Conservation (phyloP, 2,888 invertebrate genomes). For the Holacanthella duospinosa region DNA sequence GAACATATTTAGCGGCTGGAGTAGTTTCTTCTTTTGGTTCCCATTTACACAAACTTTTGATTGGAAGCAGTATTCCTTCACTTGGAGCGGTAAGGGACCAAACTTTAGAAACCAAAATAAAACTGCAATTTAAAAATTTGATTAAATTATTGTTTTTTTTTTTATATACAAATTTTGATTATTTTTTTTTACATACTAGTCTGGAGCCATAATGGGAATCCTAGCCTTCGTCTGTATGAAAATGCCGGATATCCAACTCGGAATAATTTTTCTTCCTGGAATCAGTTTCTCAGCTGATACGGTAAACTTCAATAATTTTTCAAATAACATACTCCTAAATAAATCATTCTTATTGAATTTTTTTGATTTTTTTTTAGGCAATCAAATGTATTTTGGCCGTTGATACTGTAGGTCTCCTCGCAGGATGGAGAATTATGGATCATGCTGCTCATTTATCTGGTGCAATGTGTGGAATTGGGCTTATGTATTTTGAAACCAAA, state of each 20-base stretch:
- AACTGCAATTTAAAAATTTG: too few species aligned
- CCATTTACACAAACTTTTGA: conserved; percentile 63
- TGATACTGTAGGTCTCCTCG: conserved; percentile 69
- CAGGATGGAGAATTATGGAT: conserved; percentile 87
- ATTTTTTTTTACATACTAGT: conserved; percentile 51
- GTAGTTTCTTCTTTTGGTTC: conserved; percentile 77
- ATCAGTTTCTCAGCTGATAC: conserved; percentile 75
- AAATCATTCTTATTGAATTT: too few species aligned
- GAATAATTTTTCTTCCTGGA: conserved; percentile 80
- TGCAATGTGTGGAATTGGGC: conserved; percentile 80
- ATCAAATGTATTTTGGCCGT: conserved; percentile 74
- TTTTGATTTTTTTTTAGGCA: conserved; percentile 50
- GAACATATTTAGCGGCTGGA: conserved; percentile 78
- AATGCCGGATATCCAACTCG: conserved; percentile 77
- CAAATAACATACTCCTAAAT: background rate
- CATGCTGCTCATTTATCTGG: conserved; percentile 99
- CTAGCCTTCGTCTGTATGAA: conserved; percentile 76
- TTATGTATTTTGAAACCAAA: conserved; percentile 29
- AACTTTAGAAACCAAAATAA: too few species aligned
- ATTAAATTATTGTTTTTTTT: too few species aligned
- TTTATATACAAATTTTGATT: background rate
- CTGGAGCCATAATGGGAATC: conserved; percentile 88
- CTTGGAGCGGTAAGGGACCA: conserved; percentile 84
- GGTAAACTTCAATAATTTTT: conserved; percentile 48
- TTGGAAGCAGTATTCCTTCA: conserved; percentile 62